phyloP scores from a whole-genome alignment of 2,113 vertebrate genomes.

The Lutjanus erythropterus region DNA sequence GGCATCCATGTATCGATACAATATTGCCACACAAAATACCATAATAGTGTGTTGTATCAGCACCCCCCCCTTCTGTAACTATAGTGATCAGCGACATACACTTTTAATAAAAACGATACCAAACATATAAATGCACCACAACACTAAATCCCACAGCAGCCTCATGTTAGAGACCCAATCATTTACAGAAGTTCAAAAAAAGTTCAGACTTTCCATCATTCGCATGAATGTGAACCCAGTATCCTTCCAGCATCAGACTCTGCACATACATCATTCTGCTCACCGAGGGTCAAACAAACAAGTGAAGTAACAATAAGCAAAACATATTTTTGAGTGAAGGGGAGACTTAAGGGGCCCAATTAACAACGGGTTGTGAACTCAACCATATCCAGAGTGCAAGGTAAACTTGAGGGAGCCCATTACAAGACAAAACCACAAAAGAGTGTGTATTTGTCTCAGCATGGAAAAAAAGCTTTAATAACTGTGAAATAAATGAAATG shows the following conservation, averaged over 20 bases:
- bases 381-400: not conserved
- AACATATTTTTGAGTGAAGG: not conserved
- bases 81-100: not conserved
- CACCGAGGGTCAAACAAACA: slow-evolving; percentile 2
- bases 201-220: not conserved
- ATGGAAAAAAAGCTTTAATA: not conserved
- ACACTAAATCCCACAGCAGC: not conserved
- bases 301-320: not conserved
- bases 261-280: slow-evolving; percentile 8
- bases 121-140: not conserved
- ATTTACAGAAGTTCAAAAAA: not conserved
- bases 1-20: no score
- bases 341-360: not conserved
- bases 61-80: not conserved
- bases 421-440: slow-evolving; percentile 4
- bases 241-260: not conserved
- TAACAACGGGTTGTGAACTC: not conserved
- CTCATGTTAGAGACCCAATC: not conserved
- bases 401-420: slow-evolving; percentile 7
- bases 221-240: not conserved
- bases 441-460: not conserved
- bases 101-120: not conserved
- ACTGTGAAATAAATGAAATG: not conserved
- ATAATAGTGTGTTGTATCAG: no score
- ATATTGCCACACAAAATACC: no score